Conservation (phyloP, 2,797 vertebrate genomes). For the Champsocephalus gunnari region DNA sequence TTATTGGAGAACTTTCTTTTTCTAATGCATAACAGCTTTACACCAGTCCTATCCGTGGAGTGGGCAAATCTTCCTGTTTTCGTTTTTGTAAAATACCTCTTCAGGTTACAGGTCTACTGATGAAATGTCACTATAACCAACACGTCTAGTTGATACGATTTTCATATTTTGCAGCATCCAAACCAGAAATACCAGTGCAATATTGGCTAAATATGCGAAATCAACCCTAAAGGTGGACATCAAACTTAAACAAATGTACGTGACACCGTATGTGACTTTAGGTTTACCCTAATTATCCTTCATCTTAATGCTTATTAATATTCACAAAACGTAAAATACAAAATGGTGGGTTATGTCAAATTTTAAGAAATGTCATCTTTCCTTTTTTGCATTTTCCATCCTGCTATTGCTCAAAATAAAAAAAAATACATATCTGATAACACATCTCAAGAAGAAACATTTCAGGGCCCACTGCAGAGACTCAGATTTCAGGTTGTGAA, state of each 20-base stretch:
- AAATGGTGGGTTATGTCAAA: neutral
- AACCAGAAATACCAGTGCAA: conserved; percentile 18
- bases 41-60: neutral
- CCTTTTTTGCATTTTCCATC: neutral
- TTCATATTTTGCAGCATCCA: conserved; percentile 21
- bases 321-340: neutral
- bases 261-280: neutral
- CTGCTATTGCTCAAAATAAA: neutral
- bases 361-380: neutral
- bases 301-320: neutral
- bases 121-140: neutral
- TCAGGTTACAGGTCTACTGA: too few species aligned
- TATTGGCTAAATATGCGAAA: too few species aligned
- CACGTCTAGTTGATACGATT: conserved; percentile 4
- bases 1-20: neutral
- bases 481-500: conserved; percentile 39
- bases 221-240: conserved; percentile 12
- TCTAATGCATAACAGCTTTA: neutral
- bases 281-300: neutral
- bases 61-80: conserved; percentile 7
- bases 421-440: conserved; percentile 7
- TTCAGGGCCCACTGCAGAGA: conserved; percentile 1
- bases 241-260: neutral
- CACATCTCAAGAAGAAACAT: neutral
- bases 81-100: neutral